Conservation (phyloP, 35 echinoderm and acorn worm species). For the Ophiothrix spiculata region DNA sequence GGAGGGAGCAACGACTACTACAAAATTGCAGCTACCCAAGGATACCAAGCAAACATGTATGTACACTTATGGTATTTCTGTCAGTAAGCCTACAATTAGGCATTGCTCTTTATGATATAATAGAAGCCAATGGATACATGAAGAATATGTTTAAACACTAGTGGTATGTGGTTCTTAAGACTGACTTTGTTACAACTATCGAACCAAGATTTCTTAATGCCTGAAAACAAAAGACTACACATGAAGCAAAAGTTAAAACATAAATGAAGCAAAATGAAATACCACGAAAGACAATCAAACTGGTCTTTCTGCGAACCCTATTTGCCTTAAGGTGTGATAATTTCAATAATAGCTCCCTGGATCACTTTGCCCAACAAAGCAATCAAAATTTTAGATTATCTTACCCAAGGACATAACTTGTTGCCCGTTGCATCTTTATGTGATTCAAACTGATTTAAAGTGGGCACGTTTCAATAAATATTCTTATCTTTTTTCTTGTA, state of each 20-base stretch:
- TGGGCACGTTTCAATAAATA: neutral
- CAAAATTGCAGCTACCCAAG: constrained; percentile 95
- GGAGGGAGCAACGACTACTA: constrained; percentile 84
- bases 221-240: too few species aligned
- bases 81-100: too few species aligned
- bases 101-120: too few species aligned
- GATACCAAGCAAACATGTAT: constrained; percentile 87
- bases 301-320: too few species aligned
- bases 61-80: constrained; percentile 7
- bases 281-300: neutral
- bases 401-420: neutral
- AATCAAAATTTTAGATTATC: too few species aligned
- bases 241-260: neutral
- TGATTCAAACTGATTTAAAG: neutral
- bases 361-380: neutral
- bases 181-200: too few species aligned
- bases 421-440: neutral
- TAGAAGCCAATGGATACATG: too few species aligned
- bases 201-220: too few species aligned
- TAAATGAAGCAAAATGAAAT: neutral
- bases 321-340: neutral
- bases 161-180: too few species aligned
- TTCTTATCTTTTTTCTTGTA: constrained; percentile 28
- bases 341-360: neutral
- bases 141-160: too few species aligned